A percentile compares a stretch with the other conserved stretches of the same genome.
These are phyloP conservation scores for Anneissia japonica DNA, from an alignment of 35 echinoderm and acorn worm species.

Conservation along the genomic window DNA sequence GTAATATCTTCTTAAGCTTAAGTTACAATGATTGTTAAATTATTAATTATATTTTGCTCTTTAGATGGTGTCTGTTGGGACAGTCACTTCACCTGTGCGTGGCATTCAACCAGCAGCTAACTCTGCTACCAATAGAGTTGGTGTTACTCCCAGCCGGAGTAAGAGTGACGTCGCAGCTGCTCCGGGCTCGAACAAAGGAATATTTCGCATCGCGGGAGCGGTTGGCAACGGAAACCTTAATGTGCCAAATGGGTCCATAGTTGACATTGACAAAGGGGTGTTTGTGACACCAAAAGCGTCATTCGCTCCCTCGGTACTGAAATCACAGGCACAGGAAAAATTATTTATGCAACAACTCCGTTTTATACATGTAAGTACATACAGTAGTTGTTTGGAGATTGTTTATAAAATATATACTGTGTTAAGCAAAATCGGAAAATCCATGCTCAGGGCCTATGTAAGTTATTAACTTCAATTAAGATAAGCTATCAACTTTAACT, in stretches of 20 bases:
- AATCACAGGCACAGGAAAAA: background rate
- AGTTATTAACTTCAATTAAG: no score
- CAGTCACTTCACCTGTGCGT: conserved; percentile 16
- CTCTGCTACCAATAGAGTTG: background rate
- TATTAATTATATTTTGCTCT: background rate
- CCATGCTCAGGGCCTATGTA: no score
- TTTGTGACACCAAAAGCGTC: background rate
- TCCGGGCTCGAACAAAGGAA: background rate
- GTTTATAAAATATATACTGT: no score
- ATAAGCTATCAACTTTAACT: no score
- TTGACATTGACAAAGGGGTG: background rate
- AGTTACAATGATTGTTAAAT: no score
- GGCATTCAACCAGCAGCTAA: background rate
- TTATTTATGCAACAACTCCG: background rate
- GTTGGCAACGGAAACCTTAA: background rate
- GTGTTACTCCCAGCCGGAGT: background rate
- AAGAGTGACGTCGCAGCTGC: background rate
- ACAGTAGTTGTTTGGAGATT: no score
- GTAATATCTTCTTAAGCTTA: no score
- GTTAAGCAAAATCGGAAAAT: no score
- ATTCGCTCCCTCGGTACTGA: background rate
- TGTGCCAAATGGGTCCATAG: background rate
- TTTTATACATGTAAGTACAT: background rate
- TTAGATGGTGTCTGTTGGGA: conserved; percentile 36
- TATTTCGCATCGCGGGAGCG: background rate